Percentiles rank a stretch among this genome's conserved stretches.
phyloP scores from a whole-genome alignment of 2,113 vertebrate species.

The Lepidothrix coronata region DNA sequence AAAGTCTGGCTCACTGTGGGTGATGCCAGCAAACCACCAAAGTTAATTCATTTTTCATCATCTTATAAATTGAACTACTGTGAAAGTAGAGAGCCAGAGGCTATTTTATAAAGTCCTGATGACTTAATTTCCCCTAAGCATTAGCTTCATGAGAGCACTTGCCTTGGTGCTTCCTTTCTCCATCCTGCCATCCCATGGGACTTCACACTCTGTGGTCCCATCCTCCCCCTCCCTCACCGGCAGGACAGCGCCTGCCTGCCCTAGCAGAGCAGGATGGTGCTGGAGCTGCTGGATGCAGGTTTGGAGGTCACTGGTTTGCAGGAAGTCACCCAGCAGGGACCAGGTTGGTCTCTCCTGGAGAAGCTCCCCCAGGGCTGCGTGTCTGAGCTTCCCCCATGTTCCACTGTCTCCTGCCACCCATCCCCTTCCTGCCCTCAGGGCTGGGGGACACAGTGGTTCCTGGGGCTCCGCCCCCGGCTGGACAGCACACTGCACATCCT shows the following conservation, averaged over 20 bases:
- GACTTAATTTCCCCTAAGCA: background rate
- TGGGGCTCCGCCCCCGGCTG: background rate
- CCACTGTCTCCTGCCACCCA: background rate
- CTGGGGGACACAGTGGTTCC: background rate
- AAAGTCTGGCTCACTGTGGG: background rate
- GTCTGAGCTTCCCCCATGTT: background rate
- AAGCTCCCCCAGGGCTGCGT: rapidly evolving
- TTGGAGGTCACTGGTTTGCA: background rate
- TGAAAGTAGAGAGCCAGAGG: background rate
- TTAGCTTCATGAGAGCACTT: background rate
- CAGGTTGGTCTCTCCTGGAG: background rate
- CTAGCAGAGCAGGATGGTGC: rapidly evolving
- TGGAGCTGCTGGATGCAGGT: rapidly evolving
- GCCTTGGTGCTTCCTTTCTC: background rate
- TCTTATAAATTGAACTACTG: background rate
- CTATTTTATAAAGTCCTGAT: background rate
- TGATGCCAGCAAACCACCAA: slow-evolving; percentile 2
- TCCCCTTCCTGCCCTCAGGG: rapidly evolving
- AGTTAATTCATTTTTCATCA: slow-evolving; percentile 26
- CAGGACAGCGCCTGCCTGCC: background rate
- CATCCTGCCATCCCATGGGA: background rate
- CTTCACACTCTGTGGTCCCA: rapidly evolving
- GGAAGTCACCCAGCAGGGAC: background rate
- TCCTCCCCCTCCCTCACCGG: background rate
- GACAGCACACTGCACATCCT: background rate